These are phyloP conservation scores for Neogobius melanostomus DNA, from an alignment of 2,113 vertebrate species.

Conservation along the genomic window DNA sequence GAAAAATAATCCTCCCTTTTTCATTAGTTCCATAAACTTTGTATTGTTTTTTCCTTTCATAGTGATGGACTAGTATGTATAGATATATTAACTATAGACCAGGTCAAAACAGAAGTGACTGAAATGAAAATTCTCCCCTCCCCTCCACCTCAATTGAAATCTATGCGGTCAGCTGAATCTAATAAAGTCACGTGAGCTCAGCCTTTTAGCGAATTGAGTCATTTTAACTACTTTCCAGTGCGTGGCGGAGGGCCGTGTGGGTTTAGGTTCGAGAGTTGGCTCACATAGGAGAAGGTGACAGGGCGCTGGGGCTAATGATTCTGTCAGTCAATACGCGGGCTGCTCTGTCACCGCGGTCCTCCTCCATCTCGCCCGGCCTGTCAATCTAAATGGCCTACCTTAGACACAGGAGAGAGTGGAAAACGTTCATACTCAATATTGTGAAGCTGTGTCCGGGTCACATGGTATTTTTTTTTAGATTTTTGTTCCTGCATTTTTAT, in stretches of 20 bases:
- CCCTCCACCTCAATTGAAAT: too few relatives aligned
- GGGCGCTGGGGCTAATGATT: conserved; percentile 55
- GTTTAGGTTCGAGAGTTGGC: conserved; percentile 15
- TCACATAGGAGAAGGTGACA: conserved; percentile 19
- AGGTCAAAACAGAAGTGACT: too few relatives aligned
- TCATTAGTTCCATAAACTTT: too few relatives aligned
- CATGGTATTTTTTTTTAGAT: not conserved
- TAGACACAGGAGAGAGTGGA: conserved; percentile 15
- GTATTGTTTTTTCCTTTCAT: too few relatives aligned
- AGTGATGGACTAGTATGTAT: too few relatives aligned
- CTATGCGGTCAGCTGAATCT: too few relatives aligned
- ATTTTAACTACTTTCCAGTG: conserved; percentile 12
- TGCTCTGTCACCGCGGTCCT: conserved; percentile 38
- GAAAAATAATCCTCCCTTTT: too few relatives aligned
- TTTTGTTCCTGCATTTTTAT: too few relatives aligned
- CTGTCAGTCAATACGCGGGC: conserved; percentile 57
- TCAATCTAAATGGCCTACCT: conserved; percentile 32
- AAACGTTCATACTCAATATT: conserved; percentile 7
- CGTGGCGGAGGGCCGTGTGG: not conserved
- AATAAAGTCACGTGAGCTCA: too few relatives aligned
- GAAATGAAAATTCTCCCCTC: too few relatives aligned
- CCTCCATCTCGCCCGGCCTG: conserved; percentile 33
- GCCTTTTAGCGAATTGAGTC: not conserved
- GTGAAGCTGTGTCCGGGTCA: not conserved
- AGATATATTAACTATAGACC: too few relatives aligned